These are phyloP conservation scores for Drosophila limbata DNA, from an alignment of 2,888 invertebrate species.

Conservation along the genomic window DNA sequence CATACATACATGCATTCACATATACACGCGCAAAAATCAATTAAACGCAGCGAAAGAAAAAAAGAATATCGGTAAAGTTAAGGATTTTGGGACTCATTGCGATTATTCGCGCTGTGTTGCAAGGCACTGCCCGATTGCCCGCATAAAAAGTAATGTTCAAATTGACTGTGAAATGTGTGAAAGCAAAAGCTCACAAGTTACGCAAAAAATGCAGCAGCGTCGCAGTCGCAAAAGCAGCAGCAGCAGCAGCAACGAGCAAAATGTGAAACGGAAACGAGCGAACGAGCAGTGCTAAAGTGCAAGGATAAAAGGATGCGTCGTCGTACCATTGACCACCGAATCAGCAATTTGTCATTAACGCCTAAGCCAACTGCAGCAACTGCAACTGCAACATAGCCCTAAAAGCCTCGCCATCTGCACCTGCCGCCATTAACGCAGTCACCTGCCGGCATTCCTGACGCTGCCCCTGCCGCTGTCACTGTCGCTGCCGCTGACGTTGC, in stretches of 20 bases:
- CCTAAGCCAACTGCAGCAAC: constrained; percentile 53
- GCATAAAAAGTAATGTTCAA: constrained; percentile 52
- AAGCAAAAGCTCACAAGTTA: constrained; percentile 72
- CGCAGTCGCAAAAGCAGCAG: constrained; percentile 39
- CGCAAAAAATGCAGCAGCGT: constrained; percentile 75
- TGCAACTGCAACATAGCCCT: constrained; percentile 45
- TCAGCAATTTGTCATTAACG: constrained; percentile 68
- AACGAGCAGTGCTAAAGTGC: constrained; percentile 59
- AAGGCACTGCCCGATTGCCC: constrained; percentile 8
- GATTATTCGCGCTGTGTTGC: constrained; percentile 23
- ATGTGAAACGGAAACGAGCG: constrained; percentile 70
- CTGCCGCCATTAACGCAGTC: constrained; percentile 34
- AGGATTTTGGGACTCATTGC: constrained; percentile 18
- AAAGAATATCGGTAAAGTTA: constrained; percentile 37
- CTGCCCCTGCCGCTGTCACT: neutral
- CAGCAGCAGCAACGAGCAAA: constrained; percentile 52
- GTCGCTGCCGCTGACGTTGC: constrained; percentile 19
- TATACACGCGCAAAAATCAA: constrained; percentile 74
- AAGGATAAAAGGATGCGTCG: constrained; percentile 64
- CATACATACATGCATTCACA: constrained; percentile 53
- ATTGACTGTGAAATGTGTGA: constrained; percentile 67
- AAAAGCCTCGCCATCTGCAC: constrained; percentile 41
- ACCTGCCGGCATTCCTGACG: constrained; percentile 48
- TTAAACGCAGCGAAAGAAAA: constrained; percentile 56
- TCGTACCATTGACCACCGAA: constrained; percentile 74